Evolutionary conservation across 2,888 invertebrate species (phyloP).

Genomic region (Nycteola revayana): DNA sequence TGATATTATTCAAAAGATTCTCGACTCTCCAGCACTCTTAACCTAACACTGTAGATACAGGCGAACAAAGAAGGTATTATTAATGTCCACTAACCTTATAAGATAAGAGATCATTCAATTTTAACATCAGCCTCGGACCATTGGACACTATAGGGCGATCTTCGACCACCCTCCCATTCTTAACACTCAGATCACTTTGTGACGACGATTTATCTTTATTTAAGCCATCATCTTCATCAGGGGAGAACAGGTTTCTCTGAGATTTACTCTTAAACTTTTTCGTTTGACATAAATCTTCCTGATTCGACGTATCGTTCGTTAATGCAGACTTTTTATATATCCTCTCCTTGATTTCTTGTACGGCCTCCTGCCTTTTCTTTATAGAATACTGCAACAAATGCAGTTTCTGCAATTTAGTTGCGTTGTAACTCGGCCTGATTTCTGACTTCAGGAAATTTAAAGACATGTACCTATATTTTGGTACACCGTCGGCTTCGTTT

Average conservation of each 20-base stretch:
- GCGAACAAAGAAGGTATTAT: too few species aligned
- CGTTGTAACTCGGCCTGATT: constrained; percentile 87
- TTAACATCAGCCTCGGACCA: constrained; percentile 66
- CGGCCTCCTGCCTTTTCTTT: constrained; percentile 85
- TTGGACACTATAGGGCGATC: constrained; percentile 54
- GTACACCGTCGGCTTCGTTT: constrained; percentile 59
- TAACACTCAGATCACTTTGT: constrained; percentile 49
- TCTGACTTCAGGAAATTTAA: constrained; percentile 82
- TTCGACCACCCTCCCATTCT: constrained; percentile 61
- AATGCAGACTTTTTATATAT: constrained; percentile 73
- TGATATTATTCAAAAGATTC: too few species aligned
- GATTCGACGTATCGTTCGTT: constrained; percentile 38
- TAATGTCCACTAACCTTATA: constrained; percentile 60
- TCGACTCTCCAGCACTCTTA: too few species aligned
- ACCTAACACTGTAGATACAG: too few species aligned
- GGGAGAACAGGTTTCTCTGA: constrained; percentile 62
- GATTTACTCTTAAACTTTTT: constrained; percentile 56
- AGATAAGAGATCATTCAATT: constrained; percentile 74
- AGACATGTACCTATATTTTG: constrained; percentile 69
- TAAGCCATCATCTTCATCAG: constrained; percentile 47
- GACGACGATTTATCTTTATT: constrained; percentile 48
- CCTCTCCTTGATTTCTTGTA: constrained; percentile 74
- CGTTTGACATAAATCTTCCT: constrained; percentile 41
- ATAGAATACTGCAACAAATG: constrained; percentile 88
- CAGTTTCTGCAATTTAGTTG: constrained; percentile 85